A percentile compares a stretch with the other conserved stretches of the same genome.
Conservation (phyloP, 2,113 vertebrate genomes). For the Cyprinodon variegatus region DNA sequence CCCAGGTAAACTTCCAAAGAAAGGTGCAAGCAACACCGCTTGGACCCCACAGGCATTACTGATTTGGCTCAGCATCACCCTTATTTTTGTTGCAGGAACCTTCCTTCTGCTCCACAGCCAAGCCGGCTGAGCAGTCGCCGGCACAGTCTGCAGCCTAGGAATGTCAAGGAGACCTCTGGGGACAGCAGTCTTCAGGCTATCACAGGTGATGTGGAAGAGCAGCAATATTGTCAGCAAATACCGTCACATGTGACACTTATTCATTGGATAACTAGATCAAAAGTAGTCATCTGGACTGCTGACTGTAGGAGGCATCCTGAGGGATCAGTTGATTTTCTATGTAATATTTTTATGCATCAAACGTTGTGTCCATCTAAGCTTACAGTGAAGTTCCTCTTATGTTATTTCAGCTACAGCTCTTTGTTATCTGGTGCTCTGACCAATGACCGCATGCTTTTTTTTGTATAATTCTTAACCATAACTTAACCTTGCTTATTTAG, state of each 20-base stretch:
- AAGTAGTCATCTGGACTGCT: not conserved
- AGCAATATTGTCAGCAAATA: not conserved
- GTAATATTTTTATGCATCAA: not conserved
- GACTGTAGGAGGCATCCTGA: not conserved
- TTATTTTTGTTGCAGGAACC: constrained; percentile 61
- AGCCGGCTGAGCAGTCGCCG: constrained; percentile 71
- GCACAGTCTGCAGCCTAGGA: constrained; percentile 54
- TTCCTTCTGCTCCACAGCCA: constrained; percentile 22
- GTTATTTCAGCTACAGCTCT: not conserved
- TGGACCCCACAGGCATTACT: not conserved
- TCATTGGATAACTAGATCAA: not conserved
- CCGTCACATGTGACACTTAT: not conserved
- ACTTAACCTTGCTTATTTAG: not conserved
- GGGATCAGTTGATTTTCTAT: not conserved
- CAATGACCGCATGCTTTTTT: not conserved
- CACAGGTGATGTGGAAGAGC: constrained; percentile 75
- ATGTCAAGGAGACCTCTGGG: constrained; percentile 64
- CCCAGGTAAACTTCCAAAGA: constrained; percentile 51
- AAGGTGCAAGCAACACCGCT: not conserved
- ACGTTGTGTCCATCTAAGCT: not conserved
- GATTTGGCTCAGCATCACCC: not conserved
- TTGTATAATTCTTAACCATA: too few relatives aligned
- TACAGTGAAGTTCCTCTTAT: not conserved
- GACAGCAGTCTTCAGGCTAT: constrained; percentile 81
- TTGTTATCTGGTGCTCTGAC: not conserved